Conservation (phyloP, 2,113 vertebrate genomes). For the Pygoscelis adeliae region DNA sequence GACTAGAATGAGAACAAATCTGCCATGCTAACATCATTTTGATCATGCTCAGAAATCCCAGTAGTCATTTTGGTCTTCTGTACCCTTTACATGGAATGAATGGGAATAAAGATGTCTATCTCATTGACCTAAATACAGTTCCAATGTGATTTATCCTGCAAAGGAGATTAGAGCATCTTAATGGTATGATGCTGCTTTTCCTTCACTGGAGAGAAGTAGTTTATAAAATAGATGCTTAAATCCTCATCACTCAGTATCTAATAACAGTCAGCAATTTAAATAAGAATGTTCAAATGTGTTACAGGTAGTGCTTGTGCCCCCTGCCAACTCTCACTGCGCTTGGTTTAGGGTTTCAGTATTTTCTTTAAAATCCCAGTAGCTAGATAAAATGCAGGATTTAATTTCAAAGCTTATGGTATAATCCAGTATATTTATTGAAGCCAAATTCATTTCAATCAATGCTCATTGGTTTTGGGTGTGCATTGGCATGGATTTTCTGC, state of each 20-base stretch:
- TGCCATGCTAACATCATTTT: neutral
- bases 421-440: neutral
- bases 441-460: neutral
- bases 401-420: neutral
- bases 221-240: neutral
- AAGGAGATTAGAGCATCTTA: neutral
- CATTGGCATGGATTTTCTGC: neutral
- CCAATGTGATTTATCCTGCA: neutral
- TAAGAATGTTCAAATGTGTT: neutral
- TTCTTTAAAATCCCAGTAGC: neutral
- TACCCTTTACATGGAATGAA: neutral
- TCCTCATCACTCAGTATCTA: neutral
- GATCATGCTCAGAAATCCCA: neutral
- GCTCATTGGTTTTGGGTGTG: neutral
- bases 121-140: neutral
- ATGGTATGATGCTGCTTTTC: neutral
- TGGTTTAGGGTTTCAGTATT: neutral
- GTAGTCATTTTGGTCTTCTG: neutral
- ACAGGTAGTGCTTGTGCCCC: neutral
- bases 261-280: neutral
- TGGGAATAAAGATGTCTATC: neutral
- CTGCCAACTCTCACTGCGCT: neutral
- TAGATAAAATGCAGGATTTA: neutral
- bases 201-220: neutral
- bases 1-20: neutral